These are phyloP conservation scores for Indri indri DNA, from an alignment of 2,113 vertebrate species.

Conservation along the genomic window DNA sequence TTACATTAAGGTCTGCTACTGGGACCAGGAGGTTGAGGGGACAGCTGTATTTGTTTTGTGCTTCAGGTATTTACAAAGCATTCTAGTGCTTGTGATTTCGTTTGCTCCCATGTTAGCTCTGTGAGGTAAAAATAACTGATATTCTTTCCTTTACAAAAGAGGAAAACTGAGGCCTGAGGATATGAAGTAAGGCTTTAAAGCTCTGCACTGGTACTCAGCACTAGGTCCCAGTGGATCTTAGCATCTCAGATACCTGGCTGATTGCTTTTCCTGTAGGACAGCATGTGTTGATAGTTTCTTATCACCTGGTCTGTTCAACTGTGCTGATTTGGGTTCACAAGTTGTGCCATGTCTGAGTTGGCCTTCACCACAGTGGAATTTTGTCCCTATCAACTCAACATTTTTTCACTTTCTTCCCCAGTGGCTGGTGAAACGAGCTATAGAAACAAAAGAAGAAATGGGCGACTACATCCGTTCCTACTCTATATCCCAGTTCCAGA, in stretches of 20 bases:
- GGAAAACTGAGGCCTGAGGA: background rate
- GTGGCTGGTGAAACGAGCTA: conserved; percentile 99
- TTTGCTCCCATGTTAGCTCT: background rate
- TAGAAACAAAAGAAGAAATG: conserved; percentile 98
- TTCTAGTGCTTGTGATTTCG: background rate
- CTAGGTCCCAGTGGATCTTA: background rate
- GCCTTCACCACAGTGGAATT: background rate
- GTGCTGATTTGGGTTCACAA: background rate
- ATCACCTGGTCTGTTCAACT: background rate
- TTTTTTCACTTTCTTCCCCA: conserved; percentile 69
- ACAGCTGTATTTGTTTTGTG: background rate
- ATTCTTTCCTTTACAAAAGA: background rate
- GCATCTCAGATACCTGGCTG: rapidly evolving
- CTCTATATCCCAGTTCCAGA: conserved; percentile 96
- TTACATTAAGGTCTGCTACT: background rate
- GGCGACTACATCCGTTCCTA: conserved; percentile 96
- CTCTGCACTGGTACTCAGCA: background rate
- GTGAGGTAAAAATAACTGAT: background rate
- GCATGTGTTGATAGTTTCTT: background rate
- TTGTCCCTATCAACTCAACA: background rate
- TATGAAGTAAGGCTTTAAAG: background rate
- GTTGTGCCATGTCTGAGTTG: background rate
- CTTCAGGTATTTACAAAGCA: background rate
- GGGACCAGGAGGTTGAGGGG: background rate
- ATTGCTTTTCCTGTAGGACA: background rate